These are phyloP conservation scores for Myotis brandtii DNA, from an alignment of 2,113 vertebrate species.

Conservation along the genomic window DNA sequence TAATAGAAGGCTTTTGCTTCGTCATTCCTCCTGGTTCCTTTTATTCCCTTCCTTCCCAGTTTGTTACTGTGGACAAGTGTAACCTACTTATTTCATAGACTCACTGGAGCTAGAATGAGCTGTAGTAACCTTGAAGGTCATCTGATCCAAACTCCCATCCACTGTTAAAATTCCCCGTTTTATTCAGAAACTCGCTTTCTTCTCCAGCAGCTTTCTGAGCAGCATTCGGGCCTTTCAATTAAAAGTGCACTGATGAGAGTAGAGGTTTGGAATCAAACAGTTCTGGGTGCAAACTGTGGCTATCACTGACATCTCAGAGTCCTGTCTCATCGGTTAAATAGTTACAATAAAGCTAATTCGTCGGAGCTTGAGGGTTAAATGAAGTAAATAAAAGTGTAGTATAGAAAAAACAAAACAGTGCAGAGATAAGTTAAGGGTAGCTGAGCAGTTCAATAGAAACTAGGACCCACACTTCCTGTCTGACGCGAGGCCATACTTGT, in stretches of 20 bases:
- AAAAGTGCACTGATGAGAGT: not conserved
- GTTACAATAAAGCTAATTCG: not conserved
- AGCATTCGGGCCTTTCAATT: not conserved
- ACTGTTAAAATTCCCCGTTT: not conserved
- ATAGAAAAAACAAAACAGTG: not conserved
- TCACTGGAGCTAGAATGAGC: constrained; percentile 16
- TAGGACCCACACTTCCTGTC: constrained; percentile 18
- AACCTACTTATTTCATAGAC: constrained; percentile 47
- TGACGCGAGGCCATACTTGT: not conserved
- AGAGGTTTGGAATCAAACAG: constrained; percentile 23
- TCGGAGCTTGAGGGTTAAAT: not conserved
- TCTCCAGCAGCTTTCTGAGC: not conserved
- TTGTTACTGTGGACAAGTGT: not conserved
- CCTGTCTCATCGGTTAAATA: not conserved
- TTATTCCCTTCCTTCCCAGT: constrained; percentile 42
- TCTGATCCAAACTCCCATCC: constrained; percentile 1
- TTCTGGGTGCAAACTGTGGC: constrained; percentile 1
- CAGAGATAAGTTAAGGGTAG: constrained; percentile 38
- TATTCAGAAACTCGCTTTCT: constrained; percentile 14
- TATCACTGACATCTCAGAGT: not conserved
- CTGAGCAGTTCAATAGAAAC: not conserved
- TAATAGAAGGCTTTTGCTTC: constrained; percentile 65
- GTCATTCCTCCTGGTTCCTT: constrained; percentile 44
- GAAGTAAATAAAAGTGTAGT: not conserved
- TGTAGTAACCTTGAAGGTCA: not conserved